phyloP scores from a whole-genome alignment of 2,797 vertebrate species.

The Pipistrellus pygmaeus region DNA sequence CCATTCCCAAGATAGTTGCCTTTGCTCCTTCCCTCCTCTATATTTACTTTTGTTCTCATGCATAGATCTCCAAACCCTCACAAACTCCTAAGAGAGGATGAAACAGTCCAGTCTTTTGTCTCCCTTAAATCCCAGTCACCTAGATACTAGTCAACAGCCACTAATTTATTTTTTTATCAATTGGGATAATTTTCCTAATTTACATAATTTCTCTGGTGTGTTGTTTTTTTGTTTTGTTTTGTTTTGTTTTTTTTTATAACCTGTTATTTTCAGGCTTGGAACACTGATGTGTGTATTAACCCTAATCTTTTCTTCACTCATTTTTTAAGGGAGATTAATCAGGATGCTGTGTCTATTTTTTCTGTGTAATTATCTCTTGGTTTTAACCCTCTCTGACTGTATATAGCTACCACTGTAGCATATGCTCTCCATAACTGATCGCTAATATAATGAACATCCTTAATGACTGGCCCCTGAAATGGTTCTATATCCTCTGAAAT shows the following conservation, averaged over 20 bases:
- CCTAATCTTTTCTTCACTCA: background rate
- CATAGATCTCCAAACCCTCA: background rate
- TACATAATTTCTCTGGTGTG: background rate
- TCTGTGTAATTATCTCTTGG: background rate
- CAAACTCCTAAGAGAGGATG: background rate
- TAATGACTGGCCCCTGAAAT: conserved; percentile 3
- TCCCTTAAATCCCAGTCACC: conserved; percentile 34
- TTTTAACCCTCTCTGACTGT: background rate
- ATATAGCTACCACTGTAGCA: background rate
- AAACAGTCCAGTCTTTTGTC: background rate
- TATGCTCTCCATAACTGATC: background rate
- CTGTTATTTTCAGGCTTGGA: background rate
- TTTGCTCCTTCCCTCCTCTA: background rate
- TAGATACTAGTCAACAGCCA: background rate
- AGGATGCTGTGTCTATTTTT: background rate
- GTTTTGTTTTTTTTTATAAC: background rate
- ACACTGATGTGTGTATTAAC: background rate
- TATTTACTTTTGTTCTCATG: background rate
- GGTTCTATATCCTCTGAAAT: conserved; percentile 24
- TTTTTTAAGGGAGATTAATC: background rate
- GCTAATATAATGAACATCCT: background rate
- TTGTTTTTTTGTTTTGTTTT: too few species aligned
- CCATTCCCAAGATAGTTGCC: background rate
- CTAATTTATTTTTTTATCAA: background rate
- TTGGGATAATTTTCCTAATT: background rate